These are phyloP conservation scores for Helicoverpa zea DNA, from an alignment of 1,140 invertebrate genomes.

Conservation along the genomic window DNA sequence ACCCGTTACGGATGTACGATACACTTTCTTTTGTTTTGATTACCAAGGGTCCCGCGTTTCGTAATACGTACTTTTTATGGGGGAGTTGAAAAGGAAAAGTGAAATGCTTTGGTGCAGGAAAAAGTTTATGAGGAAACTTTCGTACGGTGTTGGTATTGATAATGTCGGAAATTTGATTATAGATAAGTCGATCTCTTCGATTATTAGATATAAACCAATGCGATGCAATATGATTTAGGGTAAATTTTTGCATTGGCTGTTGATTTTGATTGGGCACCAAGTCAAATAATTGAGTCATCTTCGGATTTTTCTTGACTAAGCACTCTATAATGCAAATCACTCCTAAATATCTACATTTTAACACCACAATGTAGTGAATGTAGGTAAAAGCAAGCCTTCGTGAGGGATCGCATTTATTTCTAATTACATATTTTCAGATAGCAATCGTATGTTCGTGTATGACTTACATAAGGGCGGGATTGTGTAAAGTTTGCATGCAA, in stretches of 20 bases:
- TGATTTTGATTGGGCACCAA: no score
- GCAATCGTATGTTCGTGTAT: not conserved
- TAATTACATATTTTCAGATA: slow-evolving; percentile 18
- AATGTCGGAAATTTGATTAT: no score
- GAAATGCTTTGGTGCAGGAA: not conserved
- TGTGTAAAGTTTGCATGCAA: slow-evolving; percentile 6
- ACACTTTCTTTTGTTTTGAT: slow-evolving; percentile 65
- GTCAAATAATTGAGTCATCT: not conserved
- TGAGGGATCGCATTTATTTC: not conserved
- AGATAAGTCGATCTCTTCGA: no score
- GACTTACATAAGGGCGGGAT: slow-evolving; percentile 19
- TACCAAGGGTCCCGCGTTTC: slow-evolving; percentile 41
- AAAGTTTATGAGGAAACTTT: no score
- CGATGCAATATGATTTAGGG: no score
- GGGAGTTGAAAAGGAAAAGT: slow-evolving; percentile 32
- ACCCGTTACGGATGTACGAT: slow-evolving; percentile 55
- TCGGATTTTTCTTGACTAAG: no score
- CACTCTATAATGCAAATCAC: no score
- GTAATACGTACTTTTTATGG: slow-evolving; percentile 37
- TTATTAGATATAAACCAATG: no score
- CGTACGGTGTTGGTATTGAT: no score
- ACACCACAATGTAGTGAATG: not conserved
- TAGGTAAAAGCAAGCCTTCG: not conserved
- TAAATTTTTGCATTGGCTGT: no score
- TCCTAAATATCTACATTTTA: no score